Evolutionary conservation across 2,797 vertebrate species (phyloP).

Genomic region (Danionella dracula): DNA sequence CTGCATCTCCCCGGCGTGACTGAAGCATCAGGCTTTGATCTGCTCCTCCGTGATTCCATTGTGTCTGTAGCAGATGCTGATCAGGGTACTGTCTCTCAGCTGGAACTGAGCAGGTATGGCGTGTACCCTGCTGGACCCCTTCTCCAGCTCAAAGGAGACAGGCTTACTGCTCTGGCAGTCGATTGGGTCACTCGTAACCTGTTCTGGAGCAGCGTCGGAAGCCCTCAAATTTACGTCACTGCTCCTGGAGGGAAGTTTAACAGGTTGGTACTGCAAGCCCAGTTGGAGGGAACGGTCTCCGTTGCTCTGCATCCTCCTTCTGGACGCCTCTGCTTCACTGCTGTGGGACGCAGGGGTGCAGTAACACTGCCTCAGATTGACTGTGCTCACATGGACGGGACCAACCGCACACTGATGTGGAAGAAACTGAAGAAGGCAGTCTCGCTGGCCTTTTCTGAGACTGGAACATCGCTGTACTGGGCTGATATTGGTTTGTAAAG

Average conservation of each 20-base stretch:
- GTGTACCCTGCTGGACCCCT: slow-evolving; percentile 58
- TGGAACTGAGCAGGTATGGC: slow-evolving; percentile 63
- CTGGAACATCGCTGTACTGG: slow-evolving; percentile 79
- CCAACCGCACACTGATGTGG: slow-evolving; percentile 68
- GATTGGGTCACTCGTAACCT: slow-evolving; percentile 87
- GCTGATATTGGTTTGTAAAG: slow-evolving; percentile 75
- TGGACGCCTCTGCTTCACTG: slow-evolving; percentile 76
- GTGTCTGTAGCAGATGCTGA: slow-evolving; percentile 73
- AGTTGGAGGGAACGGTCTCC: slow-evolving; percentile 60
- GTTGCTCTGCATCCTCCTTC: slow-evolving; percentile 74
- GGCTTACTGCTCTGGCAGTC: slow-evolving; percentile 70
- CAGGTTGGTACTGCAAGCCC: slow-evolving; percentile 59
- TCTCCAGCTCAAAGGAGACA: slow-evolving; percentile 61
- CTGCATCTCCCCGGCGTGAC: slow-evolving; percentile 66
- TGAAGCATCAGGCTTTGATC: slow-evolving; percentile 66
- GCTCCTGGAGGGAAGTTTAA: slow-evolving; percentile 57
- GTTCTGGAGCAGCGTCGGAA: slow-evolving; percentile 78
- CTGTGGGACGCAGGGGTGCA: slow-evolving; percentile 14
- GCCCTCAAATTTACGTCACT: slow-evolving; percentile 66
- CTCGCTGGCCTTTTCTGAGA: slow-evolving; percentile 70
- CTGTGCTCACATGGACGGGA: slow-evolving; percentile 84
- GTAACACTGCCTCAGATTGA: slow-evolving; percentile 49
- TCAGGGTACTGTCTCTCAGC: slow-evolving; percentile 62
- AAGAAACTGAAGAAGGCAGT: slow-evolving; percentile 63
- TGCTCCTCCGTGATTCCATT: slow-evolving; percentile 58